Percentiles rank a stretch among this genome's conserved stretches.
Conservation (phyloP, 2,888 invertebrate genomes). For the Chrysolina haemoptera region DNA sequence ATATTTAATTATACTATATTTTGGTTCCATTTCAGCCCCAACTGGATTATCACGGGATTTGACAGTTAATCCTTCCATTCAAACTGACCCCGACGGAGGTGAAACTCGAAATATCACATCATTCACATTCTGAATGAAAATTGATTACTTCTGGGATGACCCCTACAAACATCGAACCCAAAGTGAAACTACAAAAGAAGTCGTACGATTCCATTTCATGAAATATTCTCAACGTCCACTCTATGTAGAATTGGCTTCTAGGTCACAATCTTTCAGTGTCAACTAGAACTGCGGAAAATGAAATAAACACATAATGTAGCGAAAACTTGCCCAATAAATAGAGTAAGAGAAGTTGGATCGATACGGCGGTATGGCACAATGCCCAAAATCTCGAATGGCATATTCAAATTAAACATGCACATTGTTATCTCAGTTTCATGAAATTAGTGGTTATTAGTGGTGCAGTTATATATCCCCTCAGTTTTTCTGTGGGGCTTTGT, state of each 20-base stretch:
- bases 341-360: not conserved
- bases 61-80: not conserved
- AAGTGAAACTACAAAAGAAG: slow-evolving; percentile 4
- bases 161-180: slow-evolving; percentile 7
- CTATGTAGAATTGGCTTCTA: slow-evolving; percentile 1
- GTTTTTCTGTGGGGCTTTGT: no score
- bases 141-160: slow-evolving; percentile 17
- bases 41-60: not conserved
- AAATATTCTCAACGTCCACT: not conserved
- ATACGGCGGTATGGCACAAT: slow-evolving; percentile 1
- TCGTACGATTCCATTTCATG: slow-evolving; percentile 5
- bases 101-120: not conserved
- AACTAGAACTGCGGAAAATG: slow-evolving; percentile 13
- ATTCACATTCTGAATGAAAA: not conserved
- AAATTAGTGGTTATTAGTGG: no score
- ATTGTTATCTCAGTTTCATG: not conserved
- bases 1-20: no score
- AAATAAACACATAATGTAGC: slow-evolving; percentile 12
- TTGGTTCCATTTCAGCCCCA: not conserved
- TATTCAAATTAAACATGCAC: not conserved
- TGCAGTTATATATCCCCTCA: no score
- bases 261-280: slow-evolving; percentile 5
- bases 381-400: not conserved
- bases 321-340: slow-evolving; percentile 4
- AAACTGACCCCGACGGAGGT: not conserved